A percentile compares a stretch with the other conserved stretches of the same genome.
phyloP scores from a whole-genome alignment of 2,113 vertebrate genomes.

The Stigmatopora nigra region DNA sequence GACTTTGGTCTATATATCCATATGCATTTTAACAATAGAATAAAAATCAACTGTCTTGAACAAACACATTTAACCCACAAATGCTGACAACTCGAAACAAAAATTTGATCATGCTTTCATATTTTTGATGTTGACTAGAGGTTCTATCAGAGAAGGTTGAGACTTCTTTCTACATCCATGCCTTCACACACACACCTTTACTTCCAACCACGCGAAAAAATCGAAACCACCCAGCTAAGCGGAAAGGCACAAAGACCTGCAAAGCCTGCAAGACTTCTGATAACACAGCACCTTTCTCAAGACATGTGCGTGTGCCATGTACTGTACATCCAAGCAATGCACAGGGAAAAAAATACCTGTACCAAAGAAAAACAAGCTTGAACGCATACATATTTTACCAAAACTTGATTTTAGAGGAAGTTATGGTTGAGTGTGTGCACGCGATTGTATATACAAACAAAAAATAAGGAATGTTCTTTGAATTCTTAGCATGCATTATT shows the following conservation, averaged over 20 bases:
- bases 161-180: slow-evolving; percentile 37
- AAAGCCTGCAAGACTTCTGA: slow-evolving; percentile 93
- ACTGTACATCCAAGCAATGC: slow-evolving; percentile 23
- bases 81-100: not conserved
- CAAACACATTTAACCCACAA: not conserved
- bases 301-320: slow-evolving; percentile 19
- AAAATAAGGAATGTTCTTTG: not conserved
- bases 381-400: not conserved
- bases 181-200: slow-evolving; percentile 56
- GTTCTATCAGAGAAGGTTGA: slow-evolving; percentile 28
- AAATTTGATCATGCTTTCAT: not conserved
- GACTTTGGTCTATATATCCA: not conserved
- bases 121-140: slow-evolving; percentile 17
- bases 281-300: slow-evolving; percentile 67
- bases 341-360: slow-evolving; percentile 25
- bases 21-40: not conserved
- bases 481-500: slow-evolving; percentile 10
- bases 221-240: slow-evolving; percentile 89
- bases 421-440: not conserved
- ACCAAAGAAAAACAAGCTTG: slow-evolving; percentile 8
- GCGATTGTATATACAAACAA: too few relatives aligned
- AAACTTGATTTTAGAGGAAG: not conserved
- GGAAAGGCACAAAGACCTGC: slow-evolving; percentile 82
- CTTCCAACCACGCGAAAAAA: slow-evolving; percentile 62
- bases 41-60: not conserved